These are phyloP conservation scores for Acrocephalus kingi DNA, from an alignment of 2,113 vertebrate genomes.

Conservation along the genomic window DNA sequence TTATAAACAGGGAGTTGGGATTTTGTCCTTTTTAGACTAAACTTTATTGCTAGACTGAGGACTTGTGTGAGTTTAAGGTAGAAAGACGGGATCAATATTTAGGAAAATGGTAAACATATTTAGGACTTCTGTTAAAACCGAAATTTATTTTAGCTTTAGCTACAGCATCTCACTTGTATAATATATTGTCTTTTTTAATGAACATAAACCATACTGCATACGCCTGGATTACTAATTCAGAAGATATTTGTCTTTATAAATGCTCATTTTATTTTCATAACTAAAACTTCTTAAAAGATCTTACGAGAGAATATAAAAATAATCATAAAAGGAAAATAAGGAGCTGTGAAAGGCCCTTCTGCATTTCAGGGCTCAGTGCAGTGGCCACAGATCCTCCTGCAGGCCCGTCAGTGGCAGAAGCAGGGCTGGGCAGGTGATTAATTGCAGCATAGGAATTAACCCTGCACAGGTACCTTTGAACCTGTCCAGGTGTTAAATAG, in stretches of 20 bases:
- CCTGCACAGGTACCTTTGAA: not conserved
- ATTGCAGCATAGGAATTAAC: not conserved
- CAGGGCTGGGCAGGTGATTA: not conserved
- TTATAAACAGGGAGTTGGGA: not conserved
- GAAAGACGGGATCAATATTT: not conserved
- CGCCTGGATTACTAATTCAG: not conserved
- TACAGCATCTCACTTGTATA: not conserved
- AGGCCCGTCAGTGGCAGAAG: not conserved
- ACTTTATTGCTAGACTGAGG: not conserved
- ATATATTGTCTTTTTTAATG: not conserved
- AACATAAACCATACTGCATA: not conserved
- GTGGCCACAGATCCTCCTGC: not conserved
- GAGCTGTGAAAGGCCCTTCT: not conserved
- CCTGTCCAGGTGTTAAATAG: not conserved
- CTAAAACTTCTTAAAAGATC: not conserved
- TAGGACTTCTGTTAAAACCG: not conserved
- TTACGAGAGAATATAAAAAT: not conserved
- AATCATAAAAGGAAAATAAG: not conserved
- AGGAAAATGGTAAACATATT: not conserved
- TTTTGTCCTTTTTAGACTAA: not conserved
- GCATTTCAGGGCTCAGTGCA: fast-evolving
- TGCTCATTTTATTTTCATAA: not conserved
- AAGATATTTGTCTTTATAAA: not conserved
- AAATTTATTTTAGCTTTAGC: not conserved
- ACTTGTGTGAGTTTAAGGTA: not conserved